Conservation (phyloP, 2,797 vertebrate genomes). For the Vespertilio murinus region DNA sequence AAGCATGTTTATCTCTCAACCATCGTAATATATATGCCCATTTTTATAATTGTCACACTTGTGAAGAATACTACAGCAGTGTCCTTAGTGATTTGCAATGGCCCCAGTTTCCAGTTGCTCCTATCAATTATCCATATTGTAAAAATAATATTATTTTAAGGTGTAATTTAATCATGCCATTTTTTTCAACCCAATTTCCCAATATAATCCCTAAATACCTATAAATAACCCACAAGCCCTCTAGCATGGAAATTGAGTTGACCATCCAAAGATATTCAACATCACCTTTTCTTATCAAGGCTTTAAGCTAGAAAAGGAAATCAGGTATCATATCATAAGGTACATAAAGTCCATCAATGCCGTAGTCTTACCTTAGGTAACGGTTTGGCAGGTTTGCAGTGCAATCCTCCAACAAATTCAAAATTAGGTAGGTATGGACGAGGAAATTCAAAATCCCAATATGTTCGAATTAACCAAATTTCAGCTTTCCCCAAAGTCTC, state of each 20-base stretch:
- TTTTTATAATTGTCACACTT: background rate
- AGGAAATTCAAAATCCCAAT: constrained; percentile 94
- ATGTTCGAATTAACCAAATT: constrained; percentile 91
- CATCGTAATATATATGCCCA: background rate
- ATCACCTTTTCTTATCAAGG: background rate
- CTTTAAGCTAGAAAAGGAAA: background rate
- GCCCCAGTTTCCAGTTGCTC: background rate
- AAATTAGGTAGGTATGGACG: constrained; percentile 91
- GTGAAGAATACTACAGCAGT: background rate
- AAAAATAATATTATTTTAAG: background rate
- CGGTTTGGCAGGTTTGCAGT: constrained; percentile 90
- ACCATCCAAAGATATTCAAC: background rate
- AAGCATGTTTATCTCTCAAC: background rate
- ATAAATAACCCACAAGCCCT: background rate
- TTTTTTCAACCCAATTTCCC: background rate
- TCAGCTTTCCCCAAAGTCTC: constrained; percentile 89
- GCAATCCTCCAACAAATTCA: constrained; percentile 91
- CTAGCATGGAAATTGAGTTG: background rate
- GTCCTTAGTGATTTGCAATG: background rate
- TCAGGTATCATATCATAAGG: background rate
- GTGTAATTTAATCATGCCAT: background rate
- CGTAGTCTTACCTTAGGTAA: constrained; percentile 86
- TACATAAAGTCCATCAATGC: background rate
- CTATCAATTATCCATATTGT: background rate
- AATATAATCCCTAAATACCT: background rate